Base-by-base conservation (phyloP, 2,888 invertebrate species). In the Apamea crenata region DNA sequence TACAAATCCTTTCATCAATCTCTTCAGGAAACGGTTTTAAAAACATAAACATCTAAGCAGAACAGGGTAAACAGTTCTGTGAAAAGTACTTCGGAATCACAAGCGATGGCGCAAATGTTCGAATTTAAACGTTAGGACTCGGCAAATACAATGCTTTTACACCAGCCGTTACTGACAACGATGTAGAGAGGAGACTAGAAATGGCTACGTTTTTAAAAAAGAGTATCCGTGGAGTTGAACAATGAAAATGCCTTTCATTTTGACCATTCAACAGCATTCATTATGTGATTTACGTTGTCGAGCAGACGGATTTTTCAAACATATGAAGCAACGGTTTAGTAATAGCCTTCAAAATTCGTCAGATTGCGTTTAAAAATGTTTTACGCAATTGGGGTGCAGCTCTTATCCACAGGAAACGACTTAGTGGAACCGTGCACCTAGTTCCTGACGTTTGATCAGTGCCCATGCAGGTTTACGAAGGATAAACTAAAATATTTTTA, bases 81-180 rank as follows among this genome's bases (percentile, higher is more conserved):
- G 75, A 63, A 86, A 84, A 83, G 87, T 85, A 79, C 75, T 76
- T 70, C 44, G 83, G 53, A 76, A 83, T 87, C 68, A 75, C 70
- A 29, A 65, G 61, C 86, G 47, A 69, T 12, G 63, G 73, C 74
- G 81, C 75, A 74, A 85, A 82, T 66, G 68, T 63, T 76, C 59
- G 18, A 77, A 77, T 77, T 74, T 85, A 85, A 87, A 74, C 81
- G 76, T 61, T 83, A 72, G 56, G 44, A 66, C 50, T 78, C 74
- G 10, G 73, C 68, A 84, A 87, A 88, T 84, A 87, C 72, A 87
- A 78, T 72, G 78, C 82, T 81, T 78, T 77, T 72, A 86, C 32
- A 67, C 47, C 85, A 80, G 71, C 71, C 74, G 75, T 66, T 72
- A 36, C 47, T 10, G 25, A 71, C 82, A 12, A 2, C 2, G 74